Evolutionary conservation across 2,113 vertebrate species (phyloP).

Genomic region (Sylvicapra grimmia): DNA sequence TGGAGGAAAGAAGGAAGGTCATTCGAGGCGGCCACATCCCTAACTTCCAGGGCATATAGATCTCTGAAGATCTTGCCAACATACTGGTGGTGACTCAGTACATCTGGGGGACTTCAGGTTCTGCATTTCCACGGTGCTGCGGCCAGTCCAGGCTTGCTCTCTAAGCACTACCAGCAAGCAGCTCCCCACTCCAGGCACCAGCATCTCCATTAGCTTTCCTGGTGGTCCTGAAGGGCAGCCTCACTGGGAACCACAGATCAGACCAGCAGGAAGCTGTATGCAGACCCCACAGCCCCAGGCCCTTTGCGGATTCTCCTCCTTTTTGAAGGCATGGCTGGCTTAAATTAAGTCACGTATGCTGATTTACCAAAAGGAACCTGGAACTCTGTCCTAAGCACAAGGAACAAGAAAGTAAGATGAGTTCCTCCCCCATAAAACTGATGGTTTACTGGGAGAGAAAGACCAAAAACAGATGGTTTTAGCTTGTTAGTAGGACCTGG

Average conservation of each 20-base stretch:
- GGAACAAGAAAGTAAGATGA: background rate
- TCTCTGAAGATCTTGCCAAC: background rate
- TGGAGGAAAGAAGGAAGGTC: background rate
- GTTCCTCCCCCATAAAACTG: background rate
- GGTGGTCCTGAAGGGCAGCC: too few species aligned
- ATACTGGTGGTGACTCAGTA: background rate
- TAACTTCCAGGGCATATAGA: too few species aligned
- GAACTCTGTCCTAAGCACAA: background rate
- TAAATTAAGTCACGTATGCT: rapidly evolving
- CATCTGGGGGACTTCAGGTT: too few species aligned
- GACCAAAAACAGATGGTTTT: background rate
- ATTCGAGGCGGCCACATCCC: rapidly evolving
- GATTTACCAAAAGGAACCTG: background rate
- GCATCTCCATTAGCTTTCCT: background rate
- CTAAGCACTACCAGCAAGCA: background rate
- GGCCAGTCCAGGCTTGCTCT: background rate
- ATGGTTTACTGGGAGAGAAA: background rate
- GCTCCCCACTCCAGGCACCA: background rate
- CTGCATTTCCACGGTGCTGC: background rate
- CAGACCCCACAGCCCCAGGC: rapidly evolving
- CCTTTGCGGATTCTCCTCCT: background rate
- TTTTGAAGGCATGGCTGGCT: background rate
- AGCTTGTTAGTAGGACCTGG: background rate
- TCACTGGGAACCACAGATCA: background rate
- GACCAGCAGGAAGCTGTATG: background rate